phyloP scores from a whole-genome alignment of 2,113 vertebrate genomes.

The Urocynchramus pylzowi region DNA sequence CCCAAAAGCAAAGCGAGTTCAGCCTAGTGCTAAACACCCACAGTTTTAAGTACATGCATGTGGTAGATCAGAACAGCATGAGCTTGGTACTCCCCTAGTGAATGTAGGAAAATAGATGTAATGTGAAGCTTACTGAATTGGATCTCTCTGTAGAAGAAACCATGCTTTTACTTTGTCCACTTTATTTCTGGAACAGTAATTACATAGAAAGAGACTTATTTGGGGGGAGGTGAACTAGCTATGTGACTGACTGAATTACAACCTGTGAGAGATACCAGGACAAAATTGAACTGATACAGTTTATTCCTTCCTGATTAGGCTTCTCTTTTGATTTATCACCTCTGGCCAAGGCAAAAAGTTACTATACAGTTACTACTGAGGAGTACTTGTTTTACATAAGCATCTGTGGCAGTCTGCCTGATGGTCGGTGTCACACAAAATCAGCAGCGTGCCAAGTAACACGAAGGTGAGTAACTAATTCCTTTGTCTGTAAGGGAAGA shows the following conservation, averaged over 20 bases:
- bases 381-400: conserved; percentile 85
- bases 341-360: conserved; percentile 71
- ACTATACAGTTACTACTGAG: conserved; percentile 69
- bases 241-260: not conserved
- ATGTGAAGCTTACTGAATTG: not conserved
- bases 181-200: not conserved
- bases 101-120: not conserved
- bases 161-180: not conserved
- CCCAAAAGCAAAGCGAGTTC: not conserved
- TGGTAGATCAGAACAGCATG: not conserved
- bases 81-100: not conserved
- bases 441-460: conserved; percentile 86
- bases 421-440: conserved; percentile 59
- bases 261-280: not conserved
- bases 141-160: not conserved
- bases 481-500: not conserved
- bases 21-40: not conserved
- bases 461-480: conserved; percentile 65
- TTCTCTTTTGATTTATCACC: conserved; percentile 89
- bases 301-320: conserved; percentile 56
- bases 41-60: accelerated
- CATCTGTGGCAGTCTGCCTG: conserved; percentile 77
- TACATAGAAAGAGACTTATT: not conserved
- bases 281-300: not conserved
- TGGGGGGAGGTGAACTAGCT: not conserved